Evolutionary conservation across 2,797 vertebrate species (phyloP).

Genomic region (Myotis vivesi): DNA sequence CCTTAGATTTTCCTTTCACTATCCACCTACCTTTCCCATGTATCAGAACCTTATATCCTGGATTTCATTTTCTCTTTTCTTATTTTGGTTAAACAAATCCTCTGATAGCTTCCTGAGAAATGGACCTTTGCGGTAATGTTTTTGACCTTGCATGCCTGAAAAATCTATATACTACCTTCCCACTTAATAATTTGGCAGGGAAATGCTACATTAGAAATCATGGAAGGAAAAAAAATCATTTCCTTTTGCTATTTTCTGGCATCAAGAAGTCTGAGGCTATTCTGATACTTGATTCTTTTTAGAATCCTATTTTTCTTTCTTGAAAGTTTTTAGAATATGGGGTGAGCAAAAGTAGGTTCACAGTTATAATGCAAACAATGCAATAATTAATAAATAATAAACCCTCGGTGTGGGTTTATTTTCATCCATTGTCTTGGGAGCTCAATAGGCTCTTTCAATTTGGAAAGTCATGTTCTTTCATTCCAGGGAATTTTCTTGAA

Average conservation of each 20-base stretch:
- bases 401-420: neutral
- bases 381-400: neutral
- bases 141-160: neutral
- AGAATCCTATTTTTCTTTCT: neutral
- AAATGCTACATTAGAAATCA: neutral
- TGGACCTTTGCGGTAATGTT: neutral
- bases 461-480: neutral
- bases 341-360: neutral
- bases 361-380: neutral
- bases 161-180: neutral
- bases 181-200: neutral
- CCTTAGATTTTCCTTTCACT: neutral
- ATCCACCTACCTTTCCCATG: neutral
- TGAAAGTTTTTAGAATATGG: neutral
- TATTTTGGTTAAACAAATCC: neutral
- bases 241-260: neutral
- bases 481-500: conserved; percentile 48
- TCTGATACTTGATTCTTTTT: neutral
- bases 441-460: neutral
- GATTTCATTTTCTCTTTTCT: neutral
- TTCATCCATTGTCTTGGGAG: neutral
- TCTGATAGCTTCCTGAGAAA: neutral
- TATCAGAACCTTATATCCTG: neutral
- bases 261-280: neutral
- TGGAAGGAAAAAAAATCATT: neutral